Conservation (phyloP, 2,797 vertebrate genomes). For the Typhlichthys subterraneus region DNA sequence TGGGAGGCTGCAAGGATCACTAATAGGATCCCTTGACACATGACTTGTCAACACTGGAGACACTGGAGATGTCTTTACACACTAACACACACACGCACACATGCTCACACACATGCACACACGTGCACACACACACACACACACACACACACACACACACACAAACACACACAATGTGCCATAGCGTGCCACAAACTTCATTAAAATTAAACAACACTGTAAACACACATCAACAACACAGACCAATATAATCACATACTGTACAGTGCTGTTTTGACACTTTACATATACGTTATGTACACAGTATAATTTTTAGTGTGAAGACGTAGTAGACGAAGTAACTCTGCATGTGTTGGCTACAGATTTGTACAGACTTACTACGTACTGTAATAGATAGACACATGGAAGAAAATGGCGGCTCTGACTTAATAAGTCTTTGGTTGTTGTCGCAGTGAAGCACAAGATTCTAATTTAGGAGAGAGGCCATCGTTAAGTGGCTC, state of each 20-base stretch:
- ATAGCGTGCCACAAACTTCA: not conserved
- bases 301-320: not conserved
- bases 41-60: conserved; percentile 73
- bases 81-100: conserved; percentile 12
- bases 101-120: conserved; percentile 10
- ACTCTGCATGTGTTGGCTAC: not conserved
- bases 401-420: too few relatives aligned
- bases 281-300: too few relatives aligned
- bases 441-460: too few relatives aligned
- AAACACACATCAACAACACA: not conserved
- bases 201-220: not conserved
- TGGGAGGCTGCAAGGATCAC: conserved; percentile 75
- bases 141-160: conserved; percentile 21
- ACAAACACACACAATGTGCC: not conserved
- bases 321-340: too few relatives aligned
- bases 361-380: too few relatives aligned
- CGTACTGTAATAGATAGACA: too few relatives aligned
- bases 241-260: too few relatives aligned
- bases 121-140: conserved; percentile 16
- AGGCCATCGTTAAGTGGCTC: too few relatives aligned
- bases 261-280: too few relatives aligned
- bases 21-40: conserved; percentile 87
- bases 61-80: conserved; percentile 74
- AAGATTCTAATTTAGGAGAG: too few relatives aligned
- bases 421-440: too few relatives aligned